phyloP scores from a whole-genome alignment of 1,140 invertebrate species.

The Eurosta solidaginis region DNA sequence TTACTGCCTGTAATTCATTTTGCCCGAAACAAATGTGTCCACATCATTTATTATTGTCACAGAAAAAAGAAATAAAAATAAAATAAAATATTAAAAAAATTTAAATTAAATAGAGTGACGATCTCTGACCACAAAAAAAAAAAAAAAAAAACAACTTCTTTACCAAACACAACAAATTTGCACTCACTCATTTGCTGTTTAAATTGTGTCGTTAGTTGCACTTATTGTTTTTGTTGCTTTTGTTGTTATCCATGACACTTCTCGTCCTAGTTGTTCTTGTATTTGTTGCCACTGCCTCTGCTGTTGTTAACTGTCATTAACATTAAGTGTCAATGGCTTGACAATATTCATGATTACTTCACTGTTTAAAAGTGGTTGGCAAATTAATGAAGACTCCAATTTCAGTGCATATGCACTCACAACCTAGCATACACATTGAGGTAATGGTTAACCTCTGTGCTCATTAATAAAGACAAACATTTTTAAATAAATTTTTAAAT shows the following conservation, averaged over 20 bases:
- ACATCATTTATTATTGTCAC: neutral
- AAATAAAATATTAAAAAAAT: neutral
- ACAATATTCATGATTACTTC: constrained; percentile 20
- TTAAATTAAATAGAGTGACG: too few relatives aligned
- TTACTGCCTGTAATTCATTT: neutral
- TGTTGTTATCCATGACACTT: neutral
- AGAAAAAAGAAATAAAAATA: neutral
- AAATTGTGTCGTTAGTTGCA: neutral
- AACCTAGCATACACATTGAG: too few relatives aligned
- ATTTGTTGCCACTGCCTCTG: neutral
- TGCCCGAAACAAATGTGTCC: too few relatives aligned
- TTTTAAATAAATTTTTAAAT: too few relatives aligned
- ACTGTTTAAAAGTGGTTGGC: constrained; percentile 14
- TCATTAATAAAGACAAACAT: too few relatives aligned
- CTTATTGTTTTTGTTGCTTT: neutral
- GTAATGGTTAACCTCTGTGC: too few relatives aligned
- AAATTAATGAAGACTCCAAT: constrained; percentile 24
- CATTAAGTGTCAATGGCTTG: constrained; percentile 23
- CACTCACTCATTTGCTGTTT: constrained; percentile 2
- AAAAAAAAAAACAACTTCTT: too few relatives aligned
- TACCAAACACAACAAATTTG: neutral
- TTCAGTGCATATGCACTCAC: neutral
- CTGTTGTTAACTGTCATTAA: constrained; percentile 14
- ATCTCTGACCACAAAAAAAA: too few relatives aligned
- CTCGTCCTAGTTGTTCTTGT: neutral